Percentiles rank a stretch among this genome's conserved stretches.
These are phyloP conservation scores for Pomacea maculata DNA, from an alignment of 1,140 invertebrate species.

Conservation along the genomic window DNA sequence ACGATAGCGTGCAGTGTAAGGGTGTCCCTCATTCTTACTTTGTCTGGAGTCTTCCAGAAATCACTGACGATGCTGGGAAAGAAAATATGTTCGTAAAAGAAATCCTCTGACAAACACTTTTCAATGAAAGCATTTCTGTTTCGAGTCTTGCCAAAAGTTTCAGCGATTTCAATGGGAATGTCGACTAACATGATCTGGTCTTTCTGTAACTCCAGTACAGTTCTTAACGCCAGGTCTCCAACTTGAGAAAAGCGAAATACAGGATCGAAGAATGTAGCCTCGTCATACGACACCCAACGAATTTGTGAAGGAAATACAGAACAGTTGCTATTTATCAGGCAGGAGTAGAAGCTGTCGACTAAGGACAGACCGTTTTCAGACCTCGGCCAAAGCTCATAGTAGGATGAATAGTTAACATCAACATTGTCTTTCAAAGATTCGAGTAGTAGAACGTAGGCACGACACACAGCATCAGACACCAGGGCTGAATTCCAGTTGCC, in stretches of 20 bases:
- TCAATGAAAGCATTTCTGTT: not conserved
- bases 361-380: not conserved
- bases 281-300: constrained; percentile 1
- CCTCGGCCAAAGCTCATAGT: constrained; percentile 1
- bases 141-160: not conserved
- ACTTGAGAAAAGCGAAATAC: not conserved
- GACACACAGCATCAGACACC: not conserved
- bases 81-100: constrained; percentile 16
- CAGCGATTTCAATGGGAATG: not conserved
- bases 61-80: constrained; percentile 4
- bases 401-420: not conserved
- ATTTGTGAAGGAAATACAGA: not conserved
- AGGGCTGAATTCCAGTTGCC: constrained; percentile 9
- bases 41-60: constrained; percentile 11
- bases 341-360: constrained; percentile 6
- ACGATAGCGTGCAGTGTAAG: constrained; percentile 14
- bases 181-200: not conserved
- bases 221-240: not conserved
- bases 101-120: not conserved
- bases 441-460: constrained; percentile 15
- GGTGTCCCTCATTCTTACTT: constrained; percentile 1
- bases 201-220: not conserved
- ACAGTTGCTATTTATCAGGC: not conserved
- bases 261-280: constrained; percentile 8
- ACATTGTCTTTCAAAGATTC: constrained; percentile 3